phyloP scores from a whole-genome alignment of 2,888 invertebrate genomes.

The Sphaerophoria rueppellii region DNA sequence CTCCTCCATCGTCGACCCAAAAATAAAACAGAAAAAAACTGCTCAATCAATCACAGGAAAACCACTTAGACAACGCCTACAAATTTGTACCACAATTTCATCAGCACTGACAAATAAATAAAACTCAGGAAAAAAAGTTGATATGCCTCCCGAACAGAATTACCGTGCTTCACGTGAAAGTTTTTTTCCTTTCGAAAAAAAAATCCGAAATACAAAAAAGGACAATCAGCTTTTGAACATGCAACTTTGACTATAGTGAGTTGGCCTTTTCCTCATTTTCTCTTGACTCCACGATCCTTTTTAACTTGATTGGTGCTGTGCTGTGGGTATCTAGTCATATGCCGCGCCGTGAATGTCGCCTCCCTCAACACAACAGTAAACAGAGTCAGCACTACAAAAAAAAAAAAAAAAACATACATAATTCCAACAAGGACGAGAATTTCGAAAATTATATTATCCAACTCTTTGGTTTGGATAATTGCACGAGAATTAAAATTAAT shows the following conservation, averaged over 20 bases:
- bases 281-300: constrained; percentile 13
- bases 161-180: constrained; percentile 19
- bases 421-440: not conserved
- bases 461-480: constrained; percentile 80
- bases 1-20: not conserved
- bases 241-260: constrained; percentile 47
- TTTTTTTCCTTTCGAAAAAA: constrained; percentile 31
- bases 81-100: constrained; percentile 57
- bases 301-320: constrained; percentile 48
- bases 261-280: constrained; percentile 24
- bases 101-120: constrained; percentile 27
- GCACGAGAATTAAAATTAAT: constrained; percentile 82
- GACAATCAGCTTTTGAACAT: constrained; percentile 67
- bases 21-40: not conserved
- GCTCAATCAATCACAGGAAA: constrained; percentile 16
- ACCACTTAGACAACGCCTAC: constrained; percentile 65
- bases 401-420: too few relatives aligned
- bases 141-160: constrained; percentile 22
- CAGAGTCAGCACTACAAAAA: not conserved
- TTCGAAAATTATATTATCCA: constrained; percentile 71
- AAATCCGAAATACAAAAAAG: constrained; percentile 61
- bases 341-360: constrained; percentile 52
- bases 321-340: constrained; percentile 62
- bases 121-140: constrained; percentile 13
- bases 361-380: constrained; percentile 37